phyloP scores from a whole-genome alignment of 2,888 invertebrate species.

The Agelastica alni region DNA sequence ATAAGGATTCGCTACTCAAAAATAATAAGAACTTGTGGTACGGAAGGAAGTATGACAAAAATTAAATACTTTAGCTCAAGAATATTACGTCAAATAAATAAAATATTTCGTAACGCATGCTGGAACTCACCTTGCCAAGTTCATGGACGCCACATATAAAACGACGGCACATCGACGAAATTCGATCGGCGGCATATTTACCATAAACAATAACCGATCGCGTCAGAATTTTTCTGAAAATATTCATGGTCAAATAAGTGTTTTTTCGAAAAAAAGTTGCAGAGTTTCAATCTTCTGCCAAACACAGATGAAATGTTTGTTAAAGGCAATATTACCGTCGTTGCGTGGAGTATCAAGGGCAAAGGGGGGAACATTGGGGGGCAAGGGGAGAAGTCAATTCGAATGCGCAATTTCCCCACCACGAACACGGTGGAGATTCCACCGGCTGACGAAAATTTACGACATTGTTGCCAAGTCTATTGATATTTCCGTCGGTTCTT shows the following conservation, averaged over 20 bases:
- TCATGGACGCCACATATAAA: constrained; percentile 34
- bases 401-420: constrained; percentile 54
- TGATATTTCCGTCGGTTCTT: too few relatives aligned
- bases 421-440: constrained; percentile 24
- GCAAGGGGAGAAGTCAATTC: constrained; percentile 42
- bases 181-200: constrained; percentile 10
- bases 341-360: constrained; percentile 16
- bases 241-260: constrained; percentile 10
- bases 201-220: constrained; percentile 1
- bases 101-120: constrained; percentile 18
- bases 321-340: constrained; percentile 42
- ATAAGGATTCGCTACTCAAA: too few relatives aligned
- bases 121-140: constrained; percentile 39
- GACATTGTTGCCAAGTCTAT: constrained; percentile 32
- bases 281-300: constrained; percentile 12
- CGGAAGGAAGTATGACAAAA: too few relatives aligned
- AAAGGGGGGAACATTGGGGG: constrained; percentile 28
- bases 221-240: background rate
- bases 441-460: constrained; percentile 43
- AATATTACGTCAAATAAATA: constrained; percentile 22
- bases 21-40: too few relatives aligned
- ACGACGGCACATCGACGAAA: constrained; percentile 12
- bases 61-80: too few relatives aligned
- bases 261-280: constrained; percentile 6
- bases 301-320: constrained; percentile 40